Conservation (phyloP, 2,888 invertebrate genomes). For the Antitype chi region DNA sequence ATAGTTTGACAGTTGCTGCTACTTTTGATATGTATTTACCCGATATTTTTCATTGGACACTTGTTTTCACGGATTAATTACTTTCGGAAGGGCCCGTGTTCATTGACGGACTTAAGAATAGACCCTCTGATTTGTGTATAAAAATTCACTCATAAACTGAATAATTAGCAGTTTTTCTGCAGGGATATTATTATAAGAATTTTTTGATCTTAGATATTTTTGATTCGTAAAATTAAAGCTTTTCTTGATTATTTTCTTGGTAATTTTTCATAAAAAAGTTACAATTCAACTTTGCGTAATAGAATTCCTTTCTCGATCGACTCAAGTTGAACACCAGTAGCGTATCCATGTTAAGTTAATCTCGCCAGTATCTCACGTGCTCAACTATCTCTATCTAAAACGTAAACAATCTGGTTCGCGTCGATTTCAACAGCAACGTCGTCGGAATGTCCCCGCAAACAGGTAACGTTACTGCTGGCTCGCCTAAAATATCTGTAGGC, state of each 20-base stretch:
- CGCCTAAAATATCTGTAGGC: slow-evolving; percentile 73
- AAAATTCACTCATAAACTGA: not conserved
- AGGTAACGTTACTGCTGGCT: slow-evolving; percentile 75
- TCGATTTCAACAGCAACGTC: slow-evolving; percentile 84
- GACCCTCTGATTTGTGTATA: not conserved
- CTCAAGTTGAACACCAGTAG: slow-evolving; percentile 42
- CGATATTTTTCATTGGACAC: no score
- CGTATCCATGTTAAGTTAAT: slow-evolving; percentile 73
- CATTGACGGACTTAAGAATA: no score
- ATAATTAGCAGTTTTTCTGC: not conserved
- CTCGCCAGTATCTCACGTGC: slow-evolving; percentile 77
- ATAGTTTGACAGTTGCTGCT: no score
- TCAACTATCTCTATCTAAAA: slow-evolving; percentile 87
- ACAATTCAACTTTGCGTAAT: not conserved
- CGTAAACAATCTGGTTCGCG: slow-evolving; percentile 88
- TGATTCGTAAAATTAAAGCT: not conserved
- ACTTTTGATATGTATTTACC: no score
- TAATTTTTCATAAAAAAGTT: not conserved
- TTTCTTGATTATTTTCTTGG: not conserved
- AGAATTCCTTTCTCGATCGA: not conserved
- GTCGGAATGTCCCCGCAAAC: slow-evolving; percentile 75
- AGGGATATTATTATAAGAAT: not conserved
- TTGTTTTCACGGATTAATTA: no score
- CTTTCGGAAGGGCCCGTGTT: no score
- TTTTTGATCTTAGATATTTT: no score